phyloP scores from a whole-genome alignment of 2,797 vertebrate genomes.

The Hozukius guyotensis region DNA sequence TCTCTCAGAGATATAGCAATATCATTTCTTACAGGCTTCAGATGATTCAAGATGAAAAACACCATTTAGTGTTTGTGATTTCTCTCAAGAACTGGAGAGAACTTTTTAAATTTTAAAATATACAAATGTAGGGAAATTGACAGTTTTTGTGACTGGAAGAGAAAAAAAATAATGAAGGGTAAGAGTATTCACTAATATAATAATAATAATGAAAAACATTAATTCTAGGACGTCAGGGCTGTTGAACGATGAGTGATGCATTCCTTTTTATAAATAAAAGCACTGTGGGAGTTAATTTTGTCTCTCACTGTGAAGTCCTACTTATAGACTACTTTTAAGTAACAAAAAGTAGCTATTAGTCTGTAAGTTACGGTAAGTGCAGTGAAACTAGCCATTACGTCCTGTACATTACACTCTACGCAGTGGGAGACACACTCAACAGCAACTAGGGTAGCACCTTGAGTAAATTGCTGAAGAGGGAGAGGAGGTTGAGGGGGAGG shows the following conservation, averaged over 20 bases:
- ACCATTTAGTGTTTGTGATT: too few relatives aligned
- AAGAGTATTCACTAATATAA: background rate
- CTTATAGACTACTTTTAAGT: background rate
- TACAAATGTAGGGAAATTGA: background rate
- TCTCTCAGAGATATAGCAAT: too few relatives aligned
- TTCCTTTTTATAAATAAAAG: background rate
- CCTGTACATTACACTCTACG: background rate
- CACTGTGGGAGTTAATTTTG: background rate
- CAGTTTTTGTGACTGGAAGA: background rate
- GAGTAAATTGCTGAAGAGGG: constrained; percentile 29
- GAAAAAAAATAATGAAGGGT: background rate
- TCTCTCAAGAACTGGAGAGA: too few relatives aligned
- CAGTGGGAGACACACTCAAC: constrained; percentile 5
- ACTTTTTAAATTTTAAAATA: too few relatives aligned
- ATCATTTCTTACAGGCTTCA: too few relatives aligned
- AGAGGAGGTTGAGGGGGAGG: background rate
- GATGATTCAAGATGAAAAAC: too few relatives aligned
- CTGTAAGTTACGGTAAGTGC: constrained; percentile 17
- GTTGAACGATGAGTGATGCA: background rate
- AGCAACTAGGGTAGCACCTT: constrained; percentile 19
- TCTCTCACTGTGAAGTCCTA: background rate
- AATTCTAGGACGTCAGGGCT: background rate
- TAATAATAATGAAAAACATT: background rate
- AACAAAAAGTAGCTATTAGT: constrained; percentile 15
- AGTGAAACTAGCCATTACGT: constrained; percentile 18